These are phyloP conservation scores for Delphinus delphis DNA, from an alignment of 2,113 vertebrate genomes.

Conservation along the genomic window DNA sequence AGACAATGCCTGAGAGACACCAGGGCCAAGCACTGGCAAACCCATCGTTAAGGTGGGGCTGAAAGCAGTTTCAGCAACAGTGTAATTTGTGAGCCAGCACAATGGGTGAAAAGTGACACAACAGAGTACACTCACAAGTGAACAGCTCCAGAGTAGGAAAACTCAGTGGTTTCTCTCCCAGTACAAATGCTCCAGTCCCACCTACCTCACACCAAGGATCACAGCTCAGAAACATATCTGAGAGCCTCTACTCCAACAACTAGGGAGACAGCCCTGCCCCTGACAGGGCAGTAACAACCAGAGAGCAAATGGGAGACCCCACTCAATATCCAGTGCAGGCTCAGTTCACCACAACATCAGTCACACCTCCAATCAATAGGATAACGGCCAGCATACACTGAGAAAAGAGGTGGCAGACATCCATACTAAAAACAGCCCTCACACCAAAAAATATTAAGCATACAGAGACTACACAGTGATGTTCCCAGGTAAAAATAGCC, in stretches of 20 bases:
- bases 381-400: too few relatives aligned
- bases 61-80: background rate
- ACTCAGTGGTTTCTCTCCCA: background rate
- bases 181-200: background rate
- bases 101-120: background rate
- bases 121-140: background rate
- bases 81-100: background rate
- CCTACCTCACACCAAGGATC: background rate
- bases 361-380: background rate
- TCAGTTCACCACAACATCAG: background rate
- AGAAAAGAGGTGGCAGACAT: too few relatives aligned
- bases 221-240: background rate
- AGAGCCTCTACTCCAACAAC: background rate
- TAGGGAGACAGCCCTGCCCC: background rate
- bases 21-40: background rate
- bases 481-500: too few relatives aligned
- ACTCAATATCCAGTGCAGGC: background rate
- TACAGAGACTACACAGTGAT: too few relatives aligned
- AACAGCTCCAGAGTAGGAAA: background rate
- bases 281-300: background rate
- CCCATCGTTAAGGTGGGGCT: background rate
- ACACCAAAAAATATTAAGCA: too few relatives aligned
- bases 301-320: background rate
- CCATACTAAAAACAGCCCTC: too few relatives aligned
- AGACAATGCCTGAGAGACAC: background rate